phyloP scores from a whole-genome alignment of 1,140 invertebrate species.

The Aleiodes sp. region DNA sequence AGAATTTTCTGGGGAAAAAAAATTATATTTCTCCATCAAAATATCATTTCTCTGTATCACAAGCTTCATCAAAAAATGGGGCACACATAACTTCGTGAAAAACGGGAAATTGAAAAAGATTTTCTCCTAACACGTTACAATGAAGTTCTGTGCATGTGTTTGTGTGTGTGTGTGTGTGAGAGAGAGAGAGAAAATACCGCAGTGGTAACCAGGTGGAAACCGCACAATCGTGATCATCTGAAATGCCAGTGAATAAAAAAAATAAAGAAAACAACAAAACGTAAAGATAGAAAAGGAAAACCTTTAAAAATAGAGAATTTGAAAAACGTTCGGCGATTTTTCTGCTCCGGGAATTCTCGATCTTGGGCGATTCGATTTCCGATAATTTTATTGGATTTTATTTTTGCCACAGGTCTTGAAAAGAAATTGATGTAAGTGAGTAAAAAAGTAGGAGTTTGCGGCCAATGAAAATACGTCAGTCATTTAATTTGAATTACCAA shows the following conservation, averaged over 20 bases:
- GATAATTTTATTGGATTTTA: constrained; percentile 31
- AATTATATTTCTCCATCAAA: not conserved
- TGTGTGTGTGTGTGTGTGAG: no score
- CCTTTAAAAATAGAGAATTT: not conserved
- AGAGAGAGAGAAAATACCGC: not conserved
- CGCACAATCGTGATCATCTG: not conserved
- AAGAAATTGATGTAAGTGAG: not conserved
- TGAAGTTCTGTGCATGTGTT: no score
- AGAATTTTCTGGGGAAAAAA: no score
- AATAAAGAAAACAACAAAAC: not conserved
- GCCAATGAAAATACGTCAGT: not conserved
- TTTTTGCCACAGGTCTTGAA: not conserved
- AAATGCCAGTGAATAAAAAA: not conserved
- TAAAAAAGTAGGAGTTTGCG: no score
- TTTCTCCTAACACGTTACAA: no score
- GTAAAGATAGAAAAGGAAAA: not conserved
- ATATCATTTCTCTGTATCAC: constrained; percentile 15
- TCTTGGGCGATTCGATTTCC: constrained; percentile 14
- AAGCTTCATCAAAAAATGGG: not conserved
- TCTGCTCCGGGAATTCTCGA: not conserved
- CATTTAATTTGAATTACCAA: constrained; percentile 25
- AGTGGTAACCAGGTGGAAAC: not conserved
- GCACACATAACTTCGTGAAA: constrained; percentile 2
- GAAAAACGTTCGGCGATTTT: constrained; percentile 14
- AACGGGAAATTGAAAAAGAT: constrained; percentile 35